Base-by-base conservation (phyloP, 92 coral and sea anemone species). In the Palythoa grandiflora region DNA sequence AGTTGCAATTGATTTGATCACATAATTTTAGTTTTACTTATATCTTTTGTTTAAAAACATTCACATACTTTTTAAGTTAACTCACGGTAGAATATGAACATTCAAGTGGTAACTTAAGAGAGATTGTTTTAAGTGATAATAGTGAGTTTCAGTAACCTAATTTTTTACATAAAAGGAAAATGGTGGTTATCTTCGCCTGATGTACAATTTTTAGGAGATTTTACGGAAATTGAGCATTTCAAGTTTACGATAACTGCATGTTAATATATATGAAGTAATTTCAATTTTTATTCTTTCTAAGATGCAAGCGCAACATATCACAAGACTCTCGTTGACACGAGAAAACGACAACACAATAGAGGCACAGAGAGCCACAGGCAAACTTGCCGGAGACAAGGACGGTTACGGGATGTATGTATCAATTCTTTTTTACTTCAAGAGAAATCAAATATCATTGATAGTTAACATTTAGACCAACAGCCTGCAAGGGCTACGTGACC, bases 291-390 rank as follows among this genome's bases (percentile, higher is more conserved):
- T 54, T 54, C 60, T 75, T 51, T 37, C 9, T 51, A 20, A 75
- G 80, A 54, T 51, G 80, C 80, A 75, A 14, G 79, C 78, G 38
- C 28, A n/a, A 71, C 78, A 48, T 85, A 72, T 38, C 37, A 36
- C 48, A 85, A 85, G 70, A 48, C 77, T 36, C 79, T 85, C 12
- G 35, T 10, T 6, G 79, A 85, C 73, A 65, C 88, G 28, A 66
- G 12, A 20, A 66, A 17, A 35, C 38, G 72, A 17, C 2, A 19
- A 1, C 36, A 66, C 10, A 66, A 21, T 2, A 66, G 39, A 9
- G 72, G 72, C 6, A 6, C 38, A 4, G 72, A 20, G 7, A 20
- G 39, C 72, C 72, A 66, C 39, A 19, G 38, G 35, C 72, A 66
- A 66, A 66, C 72, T 17, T 66, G 72, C 72, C 72, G 37, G 9